phyloP scores from a whole-genome alignment of 1,140 invertebrate genomes.

The Drosophila punjabiensis region DNA sequence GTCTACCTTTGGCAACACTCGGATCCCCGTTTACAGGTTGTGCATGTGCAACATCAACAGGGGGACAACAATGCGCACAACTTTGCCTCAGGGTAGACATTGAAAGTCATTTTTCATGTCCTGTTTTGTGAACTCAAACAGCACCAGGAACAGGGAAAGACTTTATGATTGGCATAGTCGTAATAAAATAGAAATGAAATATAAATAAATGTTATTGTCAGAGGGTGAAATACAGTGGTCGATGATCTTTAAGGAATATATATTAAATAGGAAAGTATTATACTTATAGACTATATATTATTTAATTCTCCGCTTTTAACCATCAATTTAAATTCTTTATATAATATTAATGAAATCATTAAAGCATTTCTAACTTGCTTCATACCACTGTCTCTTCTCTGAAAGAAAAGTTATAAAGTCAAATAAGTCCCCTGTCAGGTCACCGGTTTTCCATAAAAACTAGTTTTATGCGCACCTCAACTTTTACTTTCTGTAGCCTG shows the following conservation, averaged over 20 bases:
- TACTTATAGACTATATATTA: fast-evolving
- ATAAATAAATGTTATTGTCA: slow-evolving; percentile 1
- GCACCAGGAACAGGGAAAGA: slow-evolving; percentile 12
- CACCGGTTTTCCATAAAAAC: slow-evolving; percentile 34
- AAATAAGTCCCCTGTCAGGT: slow-evolving; percentile 3
- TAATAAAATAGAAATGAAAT: slow-evolving; percentile 14
- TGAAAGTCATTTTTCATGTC: slow-evolving; percentile 49
- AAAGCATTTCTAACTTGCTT: fast-evolving
- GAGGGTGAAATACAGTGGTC: background rate
- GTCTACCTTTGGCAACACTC: slow-evolving; percentile 31
- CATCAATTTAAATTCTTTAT: background rate
- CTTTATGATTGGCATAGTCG: slow-evolving; percentile 19
- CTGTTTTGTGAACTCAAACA: slow-evolving; percentile 13
- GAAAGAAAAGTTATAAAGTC: slow-evolving; percentile 17
- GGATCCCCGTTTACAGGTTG: slow-evolving; percentile 39
- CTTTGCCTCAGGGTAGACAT: slow-evolving; percentile 48
- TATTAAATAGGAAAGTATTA: background rate
- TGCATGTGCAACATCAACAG: slow-evolving; percentile 57
- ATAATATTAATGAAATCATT: too few species aligned
- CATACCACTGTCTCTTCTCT: slow-evolving; percentile 1
- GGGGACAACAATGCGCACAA: slow-evolving; percentile 47
- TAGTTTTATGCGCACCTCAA: slow-evolving; percentile 14
- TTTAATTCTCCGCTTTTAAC: too few species aligned
- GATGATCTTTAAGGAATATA: background rate
- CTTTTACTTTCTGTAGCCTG: slow-evolving; percentile 41